Conservation (phyloP, 2,113 vertebrate species). For the Lethenteron reissneri region DNA sequence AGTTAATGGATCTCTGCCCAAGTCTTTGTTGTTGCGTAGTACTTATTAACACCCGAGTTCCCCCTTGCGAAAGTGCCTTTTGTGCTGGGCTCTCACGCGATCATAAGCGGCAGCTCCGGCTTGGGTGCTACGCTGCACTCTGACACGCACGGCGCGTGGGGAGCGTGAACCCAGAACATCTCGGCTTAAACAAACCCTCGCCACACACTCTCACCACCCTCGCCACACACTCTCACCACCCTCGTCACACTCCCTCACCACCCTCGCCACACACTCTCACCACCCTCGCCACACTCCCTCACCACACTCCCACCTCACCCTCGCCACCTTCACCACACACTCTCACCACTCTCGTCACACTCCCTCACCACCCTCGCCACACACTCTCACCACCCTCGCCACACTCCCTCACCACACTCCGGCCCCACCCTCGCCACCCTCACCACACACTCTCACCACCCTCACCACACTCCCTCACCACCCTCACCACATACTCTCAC, state of each 20-base stretch:
- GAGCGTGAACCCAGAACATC: not conserved
- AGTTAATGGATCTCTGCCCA: too few species aligned
- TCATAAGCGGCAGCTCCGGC: too few species aligned
- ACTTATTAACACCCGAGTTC: too few species aligned
- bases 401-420: not conserved
- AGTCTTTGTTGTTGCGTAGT: too few species aligned
- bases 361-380: too few species aligned
- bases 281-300: not conserved
- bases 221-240: not conserved
- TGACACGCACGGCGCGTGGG: too few species aligned
- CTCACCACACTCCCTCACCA: not conserved
- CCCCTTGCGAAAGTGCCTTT: too few species aligned
- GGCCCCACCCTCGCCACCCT: not conserved
- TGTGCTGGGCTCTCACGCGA: too few species aligned
- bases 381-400: too few species aligned
- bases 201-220: not conserved
- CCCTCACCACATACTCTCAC: not conserved
- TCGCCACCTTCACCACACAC: not conserved
- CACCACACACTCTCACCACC: not conserved
- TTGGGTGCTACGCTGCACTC: too few species aligned
- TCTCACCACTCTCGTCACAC: not conserved
- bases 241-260: not conserved
- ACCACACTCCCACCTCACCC: not conserved
- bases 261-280: not conserved
- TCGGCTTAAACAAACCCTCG: not conserved